Percentiles rank a stretch among this genome's conserved stretches.
Conservation (phyloP, 2,797 vertebrate genomes). For the Heliangelus exortis region DNA sequence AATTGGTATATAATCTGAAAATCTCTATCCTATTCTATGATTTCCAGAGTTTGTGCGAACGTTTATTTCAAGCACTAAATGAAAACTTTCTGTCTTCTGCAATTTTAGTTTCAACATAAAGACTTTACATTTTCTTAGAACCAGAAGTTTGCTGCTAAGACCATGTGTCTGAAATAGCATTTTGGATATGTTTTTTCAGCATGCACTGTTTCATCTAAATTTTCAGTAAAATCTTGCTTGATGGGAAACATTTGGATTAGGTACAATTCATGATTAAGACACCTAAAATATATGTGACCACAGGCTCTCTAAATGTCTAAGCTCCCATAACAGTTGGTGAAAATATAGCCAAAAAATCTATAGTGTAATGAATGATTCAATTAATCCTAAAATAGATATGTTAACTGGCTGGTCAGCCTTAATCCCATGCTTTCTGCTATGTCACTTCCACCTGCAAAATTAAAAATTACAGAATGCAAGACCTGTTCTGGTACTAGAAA, state of each 20-base stretch:
- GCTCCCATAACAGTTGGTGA: neutral
- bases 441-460: neutral
- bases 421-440: neutral
- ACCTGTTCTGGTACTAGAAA: neutral
- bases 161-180: neutral
- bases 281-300: neutral
- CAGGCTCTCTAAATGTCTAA: neutral
- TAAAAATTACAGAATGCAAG: neutral
- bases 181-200: neutral
- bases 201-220: neutral
- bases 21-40: neutral
- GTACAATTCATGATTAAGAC: neutral
- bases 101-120: neutral
- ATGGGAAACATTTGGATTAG: neutral
- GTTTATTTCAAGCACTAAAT: neutral
- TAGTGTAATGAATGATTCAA: neutral
- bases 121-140: neutral
- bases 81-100: neutral
- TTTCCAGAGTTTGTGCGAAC: neutral
- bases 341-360: neutral
- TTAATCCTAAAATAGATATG: neutral
- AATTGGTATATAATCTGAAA: neutral
- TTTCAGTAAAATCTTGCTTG: neutral
- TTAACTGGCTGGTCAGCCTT: neutral
- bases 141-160: neutral